Evolutionary conservation across 2,797 vertebrate genomes (phyloP).

Genomic region (Eutrigla gurnardus): DNA sequence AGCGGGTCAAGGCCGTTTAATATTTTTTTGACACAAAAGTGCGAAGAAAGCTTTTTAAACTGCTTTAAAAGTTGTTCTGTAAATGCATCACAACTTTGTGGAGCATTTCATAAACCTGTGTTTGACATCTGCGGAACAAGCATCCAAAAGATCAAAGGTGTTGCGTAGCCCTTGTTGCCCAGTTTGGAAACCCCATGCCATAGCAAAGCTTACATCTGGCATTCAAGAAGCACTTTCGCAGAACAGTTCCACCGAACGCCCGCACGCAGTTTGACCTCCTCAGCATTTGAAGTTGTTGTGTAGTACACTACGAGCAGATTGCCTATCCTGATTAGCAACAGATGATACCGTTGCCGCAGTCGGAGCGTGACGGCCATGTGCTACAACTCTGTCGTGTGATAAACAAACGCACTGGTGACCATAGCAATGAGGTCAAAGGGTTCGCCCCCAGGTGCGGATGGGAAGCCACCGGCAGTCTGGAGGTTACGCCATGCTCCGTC

Average conservation of each 20-base stretch:
- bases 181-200: conserved; percentile 18
- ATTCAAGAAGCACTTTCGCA: conserved; percentile 46
- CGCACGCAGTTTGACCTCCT: conserved; percentile 59
- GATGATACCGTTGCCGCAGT: conserved; percentile 19
- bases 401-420: conserved; percentile 62
- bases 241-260: conserved; percentile 46
- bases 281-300: conserved; percentile 71
- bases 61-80: neutral
- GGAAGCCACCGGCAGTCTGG: conserved; percentile 52
- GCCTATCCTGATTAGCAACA: conserved; percentile 50
- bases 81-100: neutral
- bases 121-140: neutral
- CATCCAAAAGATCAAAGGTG: neutral
- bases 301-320: conserved; percentile 62
- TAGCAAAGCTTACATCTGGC: conserved; percentile 26
- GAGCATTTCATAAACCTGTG: neutral
- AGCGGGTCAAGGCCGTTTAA: conserved; percentile 14
- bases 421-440: conserved; percentile 58
- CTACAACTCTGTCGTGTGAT: conserved; percentile 49
- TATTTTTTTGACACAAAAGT: conserved; percentile 24
- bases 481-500: conserved; percentile 63
- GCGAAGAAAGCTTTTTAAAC: conserved; percentile 4
- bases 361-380: conserved; percentile 30
- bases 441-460: conserved; percentile 46
- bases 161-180: neutral